Percentiles rank a stretch among this genome's conserved stretches.
Conservation (phyloP, 2,797 vertebrate genomes). For the Sebastes kiyomatsui region DNA sequence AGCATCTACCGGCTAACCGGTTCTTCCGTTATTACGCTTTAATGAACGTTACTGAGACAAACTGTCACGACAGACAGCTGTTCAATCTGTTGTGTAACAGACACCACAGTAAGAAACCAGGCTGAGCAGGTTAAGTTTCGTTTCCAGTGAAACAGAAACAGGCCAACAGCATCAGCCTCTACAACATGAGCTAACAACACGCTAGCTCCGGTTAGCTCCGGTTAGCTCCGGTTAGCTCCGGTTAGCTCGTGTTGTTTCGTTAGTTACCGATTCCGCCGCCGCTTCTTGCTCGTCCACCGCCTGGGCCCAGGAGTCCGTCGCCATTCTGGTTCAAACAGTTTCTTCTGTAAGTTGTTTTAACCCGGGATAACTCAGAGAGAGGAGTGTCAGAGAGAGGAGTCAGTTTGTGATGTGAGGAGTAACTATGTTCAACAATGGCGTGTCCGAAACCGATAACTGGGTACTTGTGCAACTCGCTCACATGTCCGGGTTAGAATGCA, state of each 20-base stretch:
- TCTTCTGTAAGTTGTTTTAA: background rate
- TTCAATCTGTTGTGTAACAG: fast-evolving
- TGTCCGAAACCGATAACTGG: conserved; percentile 45
- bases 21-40: too few species aligned
- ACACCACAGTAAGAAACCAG: fast-evolving
- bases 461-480: conserved; percentile 37
- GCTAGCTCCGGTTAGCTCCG: background rate
- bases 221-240: conserved; percentile 28
- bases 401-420: background rate
- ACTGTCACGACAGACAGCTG: fast-evolving
- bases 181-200: conserved; percentile 52
- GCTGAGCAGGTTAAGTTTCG: background rate
- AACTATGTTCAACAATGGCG: conserved; percentile 78
- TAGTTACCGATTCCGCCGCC: conserved; percentile 90
- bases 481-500: conserved; percentile 45
- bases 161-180: conserved; percentile 22
- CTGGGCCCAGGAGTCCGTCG: conserved; percentile 94
- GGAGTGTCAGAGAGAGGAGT: background rate
- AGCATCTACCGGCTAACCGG: background rate
- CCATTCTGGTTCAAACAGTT: conserved; percentile 77
- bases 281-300: conserved; percentile 96
- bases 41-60: background rate
- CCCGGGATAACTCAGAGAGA: background rate
- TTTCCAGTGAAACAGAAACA: background rate
- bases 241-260: conserved; percentile 64